Base-by-base conservation (phyloP, 2,113 vertebrate genomes). In the Pholis gunnellus region DNA sequence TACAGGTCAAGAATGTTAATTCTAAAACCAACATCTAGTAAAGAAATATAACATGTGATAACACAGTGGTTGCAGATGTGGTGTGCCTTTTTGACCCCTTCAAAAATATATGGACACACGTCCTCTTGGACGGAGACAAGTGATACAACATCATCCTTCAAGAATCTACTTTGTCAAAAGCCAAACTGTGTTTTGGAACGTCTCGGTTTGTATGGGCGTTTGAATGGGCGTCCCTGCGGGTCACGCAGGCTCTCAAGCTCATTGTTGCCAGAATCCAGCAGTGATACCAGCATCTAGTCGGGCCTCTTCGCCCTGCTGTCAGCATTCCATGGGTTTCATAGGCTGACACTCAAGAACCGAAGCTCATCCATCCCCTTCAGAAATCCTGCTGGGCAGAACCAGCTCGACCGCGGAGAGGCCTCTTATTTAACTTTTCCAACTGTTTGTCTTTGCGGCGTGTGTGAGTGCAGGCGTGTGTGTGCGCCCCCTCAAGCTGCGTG, bases 351-450 rank as follows among this genome's bases (percentile, higher is more conserved):
- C 11, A 31, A 83, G 81, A 85, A 81, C 44, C 31, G 72, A 80
- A 87, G 34, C 84, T 88, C 90, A 83, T 89, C 88, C 87, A 79
- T 87, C 83, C 87, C 71, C n/a, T 71, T 87, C 87, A 90, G 74
- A 71, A 34, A 50, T 70, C 91, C 89, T 34, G 84, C 90, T 81
- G 85, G 61, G 86, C 69, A 63, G 82, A 78, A 85, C 36, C 79
- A 70, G 76, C 78, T 79, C 17, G 5, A 75, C 63, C 9, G 61
- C 77, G 25, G 27, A 79, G 60, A 77, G 75, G 87, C 78, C 89
- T 89, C 83, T 60, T 80, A 72, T 91, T 91, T 87, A 22, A 82
- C 83, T 83, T 68, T 59, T 84, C 78, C 85, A 88, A 90, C 87
- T 86, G 78, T 84, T 90, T 79, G 83, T 77, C 90, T 92, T 75